Conservation (phyloP, 2,113 vertebrate genomes). For the Sinocyclocheilus anshuiensis region DNA sequence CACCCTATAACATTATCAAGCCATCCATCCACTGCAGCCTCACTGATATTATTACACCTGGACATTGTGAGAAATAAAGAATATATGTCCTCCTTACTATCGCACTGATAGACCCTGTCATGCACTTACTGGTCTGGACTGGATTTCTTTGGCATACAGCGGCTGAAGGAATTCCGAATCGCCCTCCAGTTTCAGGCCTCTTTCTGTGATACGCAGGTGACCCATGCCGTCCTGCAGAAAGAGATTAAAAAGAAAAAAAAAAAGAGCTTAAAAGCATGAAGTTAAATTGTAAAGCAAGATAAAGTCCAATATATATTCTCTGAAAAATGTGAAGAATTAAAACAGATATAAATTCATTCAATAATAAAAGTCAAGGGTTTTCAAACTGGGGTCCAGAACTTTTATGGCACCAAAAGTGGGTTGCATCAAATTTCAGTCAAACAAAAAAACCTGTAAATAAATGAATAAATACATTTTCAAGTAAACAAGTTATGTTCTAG, state of each 20-base stretch:
- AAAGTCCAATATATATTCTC: neutral
- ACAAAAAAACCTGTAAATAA: no score
- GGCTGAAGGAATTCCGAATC: conserved; percentile 98
- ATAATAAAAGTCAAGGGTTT: no score
- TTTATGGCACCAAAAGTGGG: no score
- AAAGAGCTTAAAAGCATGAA: neutral
- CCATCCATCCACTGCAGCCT: conserved; percentile 56
- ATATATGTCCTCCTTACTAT: conserved; percentile 39
- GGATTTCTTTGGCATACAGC: conserved; percentile 99
- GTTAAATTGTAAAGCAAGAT: neutral
- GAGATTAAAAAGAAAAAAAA: neutral
- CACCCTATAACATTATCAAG: conserved; percentile 58
- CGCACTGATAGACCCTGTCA: neutral
- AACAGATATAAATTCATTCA: no score
- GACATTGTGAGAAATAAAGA: conserved; percentile 41
- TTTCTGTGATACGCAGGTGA: conserved; percentile 95
- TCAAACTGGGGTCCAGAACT: no score
- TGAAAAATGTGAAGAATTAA: neutral
- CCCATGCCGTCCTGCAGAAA: conserved; percentile 94
- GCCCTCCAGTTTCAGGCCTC: conserved; percentile 95
- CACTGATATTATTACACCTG: conserved; percentile 53
- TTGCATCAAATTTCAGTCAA: no score
- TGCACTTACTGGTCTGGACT: conserved; percentile 92
- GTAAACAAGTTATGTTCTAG: neutral
- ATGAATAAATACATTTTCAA: no score